phyloP scores from a whole-genome alignment of 2,113 vertebrate species.

The Paramisgurnus dabryanus region DNA sequence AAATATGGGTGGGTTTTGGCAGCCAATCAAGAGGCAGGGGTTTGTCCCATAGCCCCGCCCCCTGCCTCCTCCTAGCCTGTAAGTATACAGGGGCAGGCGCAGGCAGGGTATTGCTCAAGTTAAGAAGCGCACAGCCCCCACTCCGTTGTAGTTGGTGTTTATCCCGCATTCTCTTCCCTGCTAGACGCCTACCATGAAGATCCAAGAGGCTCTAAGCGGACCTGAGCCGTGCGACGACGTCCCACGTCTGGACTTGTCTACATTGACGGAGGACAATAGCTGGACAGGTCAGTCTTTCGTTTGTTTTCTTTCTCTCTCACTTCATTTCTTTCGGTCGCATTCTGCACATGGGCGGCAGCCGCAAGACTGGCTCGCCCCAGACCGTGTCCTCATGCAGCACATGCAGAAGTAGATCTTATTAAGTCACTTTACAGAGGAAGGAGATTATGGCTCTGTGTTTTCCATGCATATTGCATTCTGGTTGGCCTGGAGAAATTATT shows the following conservation, averaged over 20 bases:
- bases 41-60: slow-evolving; percentile 34
- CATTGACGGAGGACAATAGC: slow-evolving; percentile 82
- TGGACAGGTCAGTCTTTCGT: slow-evolving; percentile 85
- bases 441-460: neutral
- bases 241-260: slow-evolving; percentile 85
- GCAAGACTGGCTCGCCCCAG: slow-evolving; percentile 59
- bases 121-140: slow-evolving; percentile 67
- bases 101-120: slow-evolving; percentile 64
- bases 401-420: slow-evolving; percentile 19
- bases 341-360: slow-evolving; percentile 65
- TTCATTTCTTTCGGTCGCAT: neutral
- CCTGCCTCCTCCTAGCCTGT: slow-evolving; percentile 49
- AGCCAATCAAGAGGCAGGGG: slow-evolving; percentile 66
- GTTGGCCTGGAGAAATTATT: neutral
- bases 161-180: slow-evolving; percentile 60
- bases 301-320: neutral
- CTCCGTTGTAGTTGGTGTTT: slow-evolving; percentile 55
- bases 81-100: slow-evolving; percentile 61
- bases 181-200: slow-evolving; percentile 91
- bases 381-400: slow-evolving; percentile 24
- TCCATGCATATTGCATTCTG: neutral
- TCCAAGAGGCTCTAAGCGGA: slow-evolving; percentile 83
- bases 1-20: slow-evolving; percentile 73
- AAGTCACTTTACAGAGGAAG: neutral
- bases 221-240: slow-evolving; percentile 79